Conservation (phyloP, 2,113 vertebrate species). For the Ictidomys tridecemlineatus region DNA sequence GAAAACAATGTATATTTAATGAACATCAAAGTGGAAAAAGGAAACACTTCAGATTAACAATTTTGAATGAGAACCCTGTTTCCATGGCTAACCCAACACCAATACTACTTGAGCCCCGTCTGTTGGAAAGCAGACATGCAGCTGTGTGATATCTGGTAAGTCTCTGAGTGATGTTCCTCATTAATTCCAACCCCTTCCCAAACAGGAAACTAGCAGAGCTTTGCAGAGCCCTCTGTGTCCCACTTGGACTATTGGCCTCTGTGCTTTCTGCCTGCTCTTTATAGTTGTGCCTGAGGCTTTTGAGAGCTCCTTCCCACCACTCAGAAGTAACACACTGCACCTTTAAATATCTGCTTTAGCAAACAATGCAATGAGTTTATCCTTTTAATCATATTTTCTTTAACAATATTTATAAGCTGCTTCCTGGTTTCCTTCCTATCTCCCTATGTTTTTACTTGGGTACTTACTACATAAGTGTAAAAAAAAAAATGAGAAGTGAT, state of each 20-base stretch:
- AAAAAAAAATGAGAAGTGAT: slow-evolving; percentile 24
- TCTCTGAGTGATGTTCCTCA: slow-evolving; percentile 1
- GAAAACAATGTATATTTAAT: background rate
- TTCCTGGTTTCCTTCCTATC: slow-evolving; percentile 7
- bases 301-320: background rate
- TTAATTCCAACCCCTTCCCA: slow-evolving; percentile 40
- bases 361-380: background rate
- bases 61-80: slow-evolving; percentile 1
- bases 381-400: slow-evolving; percentile 54
- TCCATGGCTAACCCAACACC: background rate
- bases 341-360: slow-evolving; percentile 32
- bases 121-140: background rate
- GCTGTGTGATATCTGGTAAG: background rate
- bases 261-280: background rate
- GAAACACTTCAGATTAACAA: background rate
- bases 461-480: background rate
- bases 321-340: background rate
- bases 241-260: background rate
- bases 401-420: background rate
- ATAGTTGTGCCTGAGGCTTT: background rate
- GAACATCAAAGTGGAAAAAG: background rate
- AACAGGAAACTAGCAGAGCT: slow-evolving; percentile 33
- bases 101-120: background rate
- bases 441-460: background rate
- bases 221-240: background rate